Evolutionary conservation across 2,888 invertebrate species (phyloP).

Genomic region (Ornithoptera priamus): DNA sequence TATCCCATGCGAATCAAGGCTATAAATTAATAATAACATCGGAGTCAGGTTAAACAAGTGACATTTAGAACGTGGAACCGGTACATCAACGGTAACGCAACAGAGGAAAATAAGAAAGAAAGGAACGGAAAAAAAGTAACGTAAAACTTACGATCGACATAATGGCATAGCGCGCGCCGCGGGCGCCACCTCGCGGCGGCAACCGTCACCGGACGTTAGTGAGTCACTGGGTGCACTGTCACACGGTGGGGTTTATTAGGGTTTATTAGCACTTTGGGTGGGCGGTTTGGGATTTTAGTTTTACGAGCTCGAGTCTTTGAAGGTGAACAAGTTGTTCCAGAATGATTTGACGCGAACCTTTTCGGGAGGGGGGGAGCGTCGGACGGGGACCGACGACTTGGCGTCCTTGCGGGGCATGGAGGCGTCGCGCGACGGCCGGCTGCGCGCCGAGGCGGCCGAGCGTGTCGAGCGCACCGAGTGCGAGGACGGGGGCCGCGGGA

Average conservation of each 20-base stretch:
- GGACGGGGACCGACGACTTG: slow-evolving; percentile 57
- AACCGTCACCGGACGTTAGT: slow-evolving; percentile 38
- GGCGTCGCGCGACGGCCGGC: slow-evolving; percentile 57
- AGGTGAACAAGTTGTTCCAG: slow-evolving; percentile 81
- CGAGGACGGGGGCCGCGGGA: slow-evolving; percentile 54
- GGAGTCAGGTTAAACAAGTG: slow-evolving; percentile 16
- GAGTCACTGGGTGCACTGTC: slow-evolving; percentile 55
- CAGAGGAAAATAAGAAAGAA: slow-evolving; percentile 32
- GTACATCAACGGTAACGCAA: slow-evolving; percentile 35
- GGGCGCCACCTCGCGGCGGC: slow-evolving; percentile 35
- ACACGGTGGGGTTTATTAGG: slow-evolving; percentile 50
- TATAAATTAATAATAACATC: slow-evolving; percentile 1
- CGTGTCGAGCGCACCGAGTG: slow-evolving; percentile 50
- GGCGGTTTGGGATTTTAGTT: slow-evolving; percentile 23
- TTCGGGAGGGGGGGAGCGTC: slow-evolving; percentile 64
- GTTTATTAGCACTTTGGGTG: slow-evolving; percentile 42
- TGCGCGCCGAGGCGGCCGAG: slow-evolving; percentile 56
- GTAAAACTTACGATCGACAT: slow-evolving; percentile 77
- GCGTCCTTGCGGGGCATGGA: slow-evolving; percentile 58
- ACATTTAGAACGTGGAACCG: slow-evolving; percentile 32
- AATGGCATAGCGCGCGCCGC: slow-evolving; percentile 62
- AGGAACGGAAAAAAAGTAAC: slow-evolving; percentile 44
- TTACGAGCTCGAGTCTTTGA: slow-evolving; percentile 64
- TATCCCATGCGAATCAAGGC: slow-evolving; percentile 5
- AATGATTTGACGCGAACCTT: slow-evolving; percentile 87